Evolutionary conservation across 2,113 vertebrate genomes (phyloP).

Genomic region (Merops nubicus): DNA sequence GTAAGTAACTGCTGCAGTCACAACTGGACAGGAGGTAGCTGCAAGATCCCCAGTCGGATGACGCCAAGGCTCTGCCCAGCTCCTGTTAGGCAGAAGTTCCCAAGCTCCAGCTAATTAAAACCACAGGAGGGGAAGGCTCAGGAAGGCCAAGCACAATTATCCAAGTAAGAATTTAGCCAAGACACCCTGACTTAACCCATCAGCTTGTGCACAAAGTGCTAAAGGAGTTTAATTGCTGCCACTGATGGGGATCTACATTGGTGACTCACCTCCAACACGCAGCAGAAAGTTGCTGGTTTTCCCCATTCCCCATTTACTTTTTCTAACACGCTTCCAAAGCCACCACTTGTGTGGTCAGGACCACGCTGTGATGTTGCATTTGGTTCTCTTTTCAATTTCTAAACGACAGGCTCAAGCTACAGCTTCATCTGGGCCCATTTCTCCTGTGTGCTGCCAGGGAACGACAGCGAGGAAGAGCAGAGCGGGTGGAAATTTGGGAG

Average conservation of each 20-base stretch:
- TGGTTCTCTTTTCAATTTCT: background rate
- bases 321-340: background rate
- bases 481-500: background rate
- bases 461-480: background rate
- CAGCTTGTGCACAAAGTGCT: background rate
- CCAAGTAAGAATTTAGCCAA: background rate
- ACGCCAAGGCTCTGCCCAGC: background rate
- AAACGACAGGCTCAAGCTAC: rapidly evolving
- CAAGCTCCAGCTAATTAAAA: background rate
- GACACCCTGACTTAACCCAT: background rate
- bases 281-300: background rate
- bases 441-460: background rate
- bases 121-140: background rate
- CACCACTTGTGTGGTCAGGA: background rate
- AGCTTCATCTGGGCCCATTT: background rate
- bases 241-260: background rate
- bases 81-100: rapidly evolving
- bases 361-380: background rate
- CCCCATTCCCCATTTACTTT: background rate
- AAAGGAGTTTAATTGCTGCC: background rate
- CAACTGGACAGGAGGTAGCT: background rate
- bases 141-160: background rate
- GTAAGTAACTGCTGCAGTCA: background rate
- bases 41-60: background rate
- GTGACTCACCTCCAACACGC: background rate